Base-by-base conservation (phyloP, 2,113 vertebrate genomes). In the Porphyrio hochstetteri region DNA sequence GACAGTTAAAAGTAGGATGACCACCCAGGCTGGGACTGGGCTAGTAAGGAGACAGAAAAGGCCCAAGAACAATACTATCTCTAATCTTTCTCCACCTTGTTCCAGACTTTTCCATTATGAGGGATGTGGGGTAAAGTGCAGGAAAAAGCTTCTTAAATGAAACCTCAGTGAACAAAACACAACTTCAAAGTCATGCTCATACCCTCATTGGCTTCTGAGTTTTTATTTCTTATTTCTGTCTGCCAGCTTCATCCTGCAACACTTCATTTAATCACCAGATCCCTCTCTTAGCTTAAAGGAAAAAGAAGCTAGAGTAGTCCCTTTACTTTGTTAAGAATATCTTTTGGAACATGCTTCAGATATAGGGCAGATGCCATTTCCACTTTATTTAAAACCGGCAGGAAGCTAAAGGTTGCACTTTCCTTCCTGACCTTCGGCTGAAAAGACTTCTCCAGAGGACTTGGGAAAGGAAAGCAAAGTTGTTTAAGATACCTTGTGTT, bases 321-420 rank as follows among this genome's bases (percentile, higher is more conserved):
- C 17, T 71, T 69, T 74, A 67, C 31, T 83, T 74, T 70, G 31
- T 70, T 86, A 72, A 70, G 64, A 92, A 67, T 70, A 63, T 60
- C 9, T 77, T 87, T 78, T 56, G 12, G 19, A 88, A 10, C 16
- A 75, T 42, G 50, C n/a, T 59, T 86, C 46, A 75, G 60, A 78
- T 86, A 71, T 83, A 88, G 33, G 35, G 35, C 38, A 94, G 82
- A 92, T 86, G n/a, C n/a, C 68, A 64, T 82, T 94, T 93, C 27
- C 11, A 71, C 35, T 88, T 92, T 81, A 56, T 75, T 86, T 82
- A 81, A 93, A 94, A 59, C 29, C 56, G 86, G 31, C 31, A 60
- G 80, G 42, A 91, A 78, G 48, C 14, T 88, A 77, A 77, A 70
- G 44, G 46, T 52, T 7, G 1, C 11, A 21, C 14, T 75, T 84